Conservation (phyloP, 2,113 vertebrate species). For the Sialia sialis region DNA sequence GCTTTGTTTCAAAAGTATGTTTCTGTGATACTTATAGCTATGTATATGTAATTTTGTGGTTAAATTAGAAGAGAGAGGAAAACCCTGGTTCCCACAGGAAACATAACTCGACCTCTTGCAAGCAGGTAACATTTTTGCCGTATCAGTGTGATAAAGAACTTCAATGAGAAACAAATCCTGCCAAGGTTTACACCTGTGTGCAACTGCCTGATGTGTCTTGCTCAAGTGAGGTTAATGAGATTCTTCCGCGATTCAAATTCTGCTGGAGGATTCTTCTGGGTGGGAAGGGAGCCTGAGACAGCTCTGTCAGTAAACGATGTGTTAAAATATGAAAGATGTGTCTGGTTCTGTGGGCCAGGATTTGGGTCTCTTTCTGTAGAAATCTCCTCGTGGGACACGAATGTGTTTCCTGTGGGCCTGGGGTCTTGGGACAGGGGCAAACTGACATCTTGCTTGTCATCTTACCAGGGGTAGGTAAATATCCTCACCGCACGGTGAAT, state of each 20-base stretch:
- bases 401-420: background rate
- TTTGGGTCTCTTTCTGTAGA: background rate
- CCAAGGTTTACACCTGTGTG: constrained; percentile 43
- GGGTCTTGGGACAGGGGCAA: background rate
- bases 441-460: background rate
- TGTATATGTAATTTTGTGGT: constrained; percentile 57
- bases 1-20: constrained; percentile 28
- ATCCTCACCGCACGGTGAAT: background rate
- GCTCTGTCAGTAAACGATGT: background rate
- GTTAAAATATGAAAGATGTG: background rate
- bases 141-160: constrained; percentile 41
- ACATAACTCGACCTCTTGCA: background rate
- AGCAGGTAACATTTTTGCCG: background rate
- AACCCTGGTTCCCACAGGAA: constrained; percentile 56
- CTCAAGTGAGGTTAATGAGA: background rate
- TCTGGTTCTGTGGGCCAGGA: background rate
- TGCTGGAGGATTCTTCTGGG: background rate
- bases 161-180: constrained; percentile 6
- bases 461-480: rapidly evolving
- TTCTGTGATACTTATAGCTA: constrained; percentile 49
- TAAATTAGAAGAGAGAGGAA: constrained; percentile 24
- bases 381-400: background rate
- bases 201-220: background rate
- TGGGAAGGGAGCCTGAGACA: rapidly evolving
- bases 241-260: background rate